phyloP scores from a whole-genome alignment of 1,140 invertebrate genomes.

The Chelonus insularis region DNA sequence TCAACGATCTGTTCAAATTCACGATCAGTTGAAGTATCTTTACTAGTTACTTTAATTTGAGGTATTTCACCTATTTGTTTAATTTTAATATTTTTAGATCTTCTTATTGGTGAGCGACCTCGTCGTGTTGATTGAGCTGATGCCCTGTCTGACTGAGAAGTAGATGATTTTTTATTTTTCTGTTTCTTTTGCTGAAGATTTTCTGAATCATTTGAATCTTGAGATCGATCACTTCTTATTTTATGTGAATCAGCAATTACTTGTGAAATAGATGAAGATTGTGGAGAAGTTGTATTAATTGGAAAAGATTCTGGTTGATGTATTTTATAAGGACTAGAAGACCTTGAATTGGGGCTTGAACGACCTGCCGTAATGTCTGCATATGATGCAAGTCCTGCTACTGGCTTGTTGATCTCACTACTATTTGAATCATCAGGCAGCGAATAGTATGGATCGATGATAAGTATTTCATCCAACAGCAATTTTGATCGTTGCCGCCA shows the following conservation, averaged over 20 bases:
- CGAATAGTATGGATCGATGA: conserved; percentile 74
- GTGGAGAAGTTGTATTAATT: conserved; percentile 4
- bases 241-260: no score
- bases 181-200: not conserved
- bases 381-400: conserved; percentile 59
- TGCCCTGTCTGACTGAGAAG: conserved; percentile 11
- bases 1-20: not conserved
- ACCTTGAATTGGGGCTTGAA: conserved; percentile 54
- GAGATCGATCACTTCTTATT: no score
- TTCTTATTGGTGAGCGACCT: conserved; percentile 47
- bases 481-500: conserved; percentile 68
- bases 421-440: conserved; percentile 45
- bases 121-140: conserved; percentile 28
- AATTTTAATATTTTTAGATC: conserved; percentile 11
- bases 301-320: conserved; percentile 38
- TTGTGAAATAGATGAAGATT: no score
- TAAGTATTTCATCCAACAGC: conserved; percentile 70
- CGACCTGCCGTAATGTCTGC: conserved; percentile 63
- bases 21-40: not conserved
- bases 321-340: conserved; percentile 46
- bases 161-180: not conserved
- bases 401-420: conserved; percentile 49
- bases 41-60: conserved; percentile 24
- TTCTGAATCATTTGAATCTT: no score
- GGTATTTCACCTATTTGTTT: conserved; percentile 18